Evolutionary conservation across 2,113 vertebrate genomes (phyloP), one percentile per base, ranked within the genome.

Genomic region (Cepphus grylle): DNA sequence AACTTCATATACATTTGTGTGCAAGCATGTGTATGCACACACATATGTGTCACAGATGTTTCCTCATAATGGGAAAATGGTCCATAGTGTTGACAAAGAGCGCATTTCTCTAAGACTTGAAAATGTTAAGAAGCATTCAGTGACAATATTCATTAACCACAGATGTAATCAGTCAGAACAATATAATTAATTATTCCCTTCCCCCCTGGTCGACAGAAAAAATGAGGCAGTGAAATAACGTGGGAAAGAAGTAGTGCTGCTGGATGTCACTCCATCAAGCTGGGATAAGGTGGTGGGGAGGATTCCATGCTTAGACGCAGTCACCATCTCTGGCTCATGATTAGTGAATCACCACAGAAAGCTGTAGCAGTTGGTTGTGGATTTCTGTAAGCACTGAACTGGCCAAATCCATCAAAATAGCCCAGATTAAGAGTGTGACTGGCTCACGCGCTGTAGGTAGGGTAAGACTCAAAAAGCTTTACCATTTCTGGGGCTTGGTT

Each of bases 1-100:
- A 45, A 34, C 27, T 77, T 67, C 43, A 6, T 53, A 8, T 36
- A n/a, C 4, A 22, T 59, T 30, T 67, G 27, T 87, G 47, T 2
- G 1, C 10, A 80, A 40, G 32, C 40, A n/a, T 0, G 0, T 40
- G 8, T 5, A 5, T 67, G 7, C 30, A 59, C 38, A 26, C 6
- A 20, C 6, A 32, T 30, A 5, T 9, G 1, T 45, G 14, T 32
- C 58, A 36, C 6, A 3, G 23, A 10, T 25, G 3, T 70, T 86
- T 71, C 11, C 13, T 78, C 4, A 22, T 45, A 49, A 29, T 27
- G 14, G 73, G 73, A 63, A 81, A 55, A 34, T 22, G 26, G 5
- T 78, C 19, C 12, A 3, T 6, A 56, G 34, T 8, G 14, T 53
- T 70, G 32, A 13, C 65, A 86, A 91, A 52, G 13, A 36, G 6